phyloP scores from a whole-genome alignment of 2,113 vertebrate species.

The Entomyzon cyanotis region DNA sequence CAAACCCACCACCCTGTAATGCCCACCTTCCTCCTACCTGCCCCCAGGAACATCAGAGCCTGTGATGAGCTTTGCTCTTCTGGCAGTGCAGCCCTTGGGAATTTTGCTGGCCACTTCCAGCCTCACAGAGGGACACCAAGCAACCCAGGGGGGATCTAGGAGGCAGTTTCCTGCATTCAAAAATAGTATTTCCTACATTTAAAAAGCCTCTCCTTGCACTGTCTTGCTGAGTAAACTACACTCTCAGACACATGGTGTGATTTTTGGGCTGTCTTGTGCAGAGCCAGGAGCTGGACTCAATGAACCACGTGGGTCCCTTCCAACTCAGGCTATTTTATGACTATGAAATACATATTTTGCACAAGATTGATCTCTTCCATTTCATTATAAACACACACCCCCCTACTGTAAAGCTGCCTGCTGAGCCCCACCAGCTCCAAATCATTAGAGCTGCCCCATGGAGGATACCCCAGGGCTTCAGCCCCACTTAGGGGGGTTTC shows the following conservation, averaged over 20 bases:
- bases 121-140: constrained; percentile 80
- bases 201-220: not conserved
- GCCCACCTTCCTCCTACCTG: accelerated
- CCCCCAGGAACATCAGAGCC: not conserved
- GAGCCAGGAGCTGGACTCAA: not conserved
- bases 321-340: not conserved
- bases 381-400: accelerated
- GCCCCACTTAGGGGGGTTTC: not conserved
- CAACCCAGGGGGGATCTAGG: not conserved
- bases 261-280: not conserved
- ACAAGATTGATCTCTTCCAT: no score
- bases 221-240: not conserved
- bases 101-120: constrained; percentile 68
- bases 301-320: not conserved
- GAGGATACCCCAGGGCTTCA: not conserved
- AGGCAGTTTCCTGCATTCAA: not conserved
- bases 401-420: not conserved
- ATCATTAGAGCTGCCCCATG: not conserved
- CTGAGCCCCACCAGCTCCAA: not conserved
- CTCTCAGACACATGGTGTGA: not conserved
- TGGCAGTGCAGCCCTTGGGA: constrained; percentile 15
- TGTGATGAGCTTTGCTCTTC: not conserved
- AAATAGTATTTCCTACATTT: not conserved
- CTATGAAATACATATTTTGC: not conserved
- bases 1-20: not conserved